Evolutionary conservation across 2,888 invertebrate genomes (phyloP), one percentile per base, ranked within the genome.

Genomic region (Sphaerophoria rueppellii): DNA sequence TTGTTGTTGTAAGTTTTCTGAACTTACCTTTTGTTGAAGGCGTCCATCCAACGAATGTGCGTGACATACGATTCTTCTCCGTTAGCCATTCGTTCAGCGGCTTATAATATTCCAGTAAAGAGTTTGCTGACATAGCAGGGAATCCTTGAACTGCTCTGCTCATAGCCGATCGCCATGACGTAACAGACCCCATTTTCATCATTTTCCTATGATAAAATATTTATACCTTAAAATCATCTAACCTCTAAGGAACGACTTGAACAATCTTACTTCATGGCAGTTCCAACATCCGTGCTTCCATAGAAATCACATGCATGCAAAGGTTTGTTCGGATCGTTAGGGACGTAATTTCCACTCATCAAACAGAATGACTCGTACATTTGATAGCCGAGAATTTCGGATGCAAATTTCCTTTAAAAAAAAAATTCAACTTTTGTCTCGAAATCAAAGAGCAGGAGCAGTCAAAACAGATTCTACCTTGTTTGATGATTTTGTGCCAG

Each of bases 231-330:
- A 35, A 35, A 6, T 12, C 4, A 46, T 37, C 52, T 16, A 50
- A 5, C 5, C 4, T 9, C 4, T 63, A 92, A 91, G 88, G 89
- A 52, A n/a, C 2, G 34, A 6, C 34, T 57, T 24, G 14, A 34
- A 5, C 11, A 14, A 40, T 54, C 87, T 69, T 69, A 90, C 90
- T 93, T 93, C 2, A 95, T 90, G 6, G 93, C 93, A 87, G 95
- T 94, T 78, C 98, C 98, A 55, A 97, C 97, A 50, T 94, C 94
- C 3, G 93, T 93, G 87, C 95, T 96, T 88, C 95, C 93, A 91
- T 96, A 96, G 88, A 98, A 97, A 89, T 98, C 97, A 89, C 98
- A 98, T 88, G 95, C 94, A 77, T 97, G 95, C 6, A 98, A 93
- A 6, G 95, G 95, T 6, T 93, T 93, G 0, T 95, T 95, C 89